phyloP scores from a whole-genome alignment of 2,113 vertebrate genomes.

The Cottus gobio region DNA sequence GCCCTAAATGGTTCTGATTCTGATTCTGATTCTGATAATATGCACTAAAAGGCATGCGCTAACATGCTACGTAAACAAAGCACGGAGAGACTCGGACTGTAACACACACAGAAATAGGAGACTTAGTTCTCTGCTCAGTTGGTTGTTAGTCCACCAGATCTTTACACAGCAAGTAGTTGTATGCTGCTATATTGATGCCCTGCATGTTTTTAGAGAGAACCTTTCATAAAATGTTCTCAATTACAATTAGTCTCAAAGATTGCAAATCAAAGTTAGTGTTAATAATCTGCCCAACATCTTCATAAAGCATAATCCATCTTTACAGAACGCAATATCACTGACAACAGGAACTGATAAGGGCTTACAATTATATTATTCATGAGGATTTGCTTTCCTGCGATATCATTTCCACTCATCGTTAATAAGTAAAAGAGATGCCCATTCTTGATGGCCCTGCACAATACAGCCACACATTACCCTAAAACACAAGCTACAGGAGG shows the following conservation, averaged over 20 bases:
- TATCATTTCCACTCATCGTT: conserved; percentile 26
- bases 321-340: conserved; percentile 26
- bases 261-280: neutral
- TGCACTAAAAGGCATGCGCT: neutral
- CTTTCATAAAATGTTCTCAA: neutral
- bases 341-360: conserved; percentile 32
- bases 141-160: neutral
- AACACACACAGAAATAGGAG: neutral
- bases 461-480: conserved; percentile 45
- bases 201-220: neutral
- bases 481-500: conserved; percentile 45
- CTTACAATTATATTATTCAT: conserved; percentile 44
- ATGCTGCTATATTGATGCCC: neutral
- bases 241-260: neutral
- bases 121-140: neutral
- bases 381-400: conserved; percentile 28
- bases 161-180: neutral
- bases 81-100: neutral
- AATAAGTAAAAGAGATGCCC: conserved; percentile 12
- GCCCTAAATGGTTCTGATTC: no score
- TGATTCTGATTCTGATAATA: no score
- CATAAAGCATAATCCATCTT: conserved; percentile 37
- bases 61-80: neutral
- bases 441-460: conserved; percentile 6
- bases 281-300: neutral